Evolutionary conservation across 2,113 vertebrate genomes (phyloP).

Genomic region (Rhinichthys klamathensis): DNA sequence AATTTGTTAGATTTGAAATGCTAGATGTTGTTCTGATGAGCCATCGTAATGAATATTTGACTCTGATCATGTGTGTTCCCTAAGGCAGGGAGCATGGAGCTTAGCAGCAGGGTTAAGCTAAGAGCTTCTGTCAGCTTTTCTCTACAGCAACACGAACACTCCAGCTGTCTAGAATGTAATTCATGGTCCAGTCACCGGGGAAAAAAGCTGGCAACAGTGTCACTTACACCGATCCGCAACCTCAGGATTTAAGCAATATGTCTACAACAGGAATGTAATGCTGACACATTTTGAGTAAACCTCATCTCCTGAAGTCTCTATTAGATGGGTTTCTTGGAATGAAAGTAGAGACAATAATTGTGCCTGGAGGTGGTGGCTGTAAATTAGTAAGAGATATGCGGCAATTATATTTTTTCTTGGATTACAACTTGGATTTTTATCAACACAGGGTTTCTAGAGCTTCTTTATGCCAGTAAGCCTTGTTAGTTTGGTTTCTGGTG

Average conservation of each 20-base stretch:
- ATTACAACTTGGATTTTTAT: neutral
- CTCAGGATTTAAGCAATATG: constrained; percentile 41
- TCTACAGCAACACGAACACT: constrained; percentile 42
- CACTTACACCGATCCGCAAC: constrained; percentile 51
- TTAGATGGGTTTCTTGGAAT: constrained; percentile 31
- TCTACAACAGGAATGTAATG: constrained; percentile 46
- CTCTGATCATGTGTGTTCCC: constrained; percentile 20
- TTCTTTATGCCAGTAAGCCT: neutral
- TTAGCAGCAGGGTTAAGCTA: constrained; percentile 29
- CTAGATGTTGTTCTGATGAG: neutral
- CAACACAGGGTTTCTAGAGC: neutral
- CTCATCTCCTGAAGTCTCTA: constrained; percentile 47
- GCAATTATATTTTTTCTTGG: neutral
- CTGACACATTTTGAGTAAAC: constrained; percentile 60
- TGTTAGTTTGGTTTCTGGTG: neutral
- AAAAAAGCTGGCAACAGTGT: constrained; percentile 48
- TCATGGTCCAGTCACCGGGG: constrained; percentile 39
- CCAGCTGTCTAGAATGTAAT: constrained; percentile 58
- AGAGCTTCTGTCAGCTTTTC: constrained; percentile 50
- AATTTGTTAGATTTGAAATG: neutral
- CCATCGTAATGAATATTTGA: constrained; percentile 22
- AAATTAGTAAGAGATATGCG: neutral
- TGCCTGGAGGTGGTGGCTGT: neutral
- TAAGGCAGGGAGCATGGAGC: constrained; percentile 34
- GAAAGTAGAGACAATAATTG: neutral